Evolutionary conservation across 2,888 invertebrate genomes (phyloP).

Genomic region (Tipula vernalis): DNA sequence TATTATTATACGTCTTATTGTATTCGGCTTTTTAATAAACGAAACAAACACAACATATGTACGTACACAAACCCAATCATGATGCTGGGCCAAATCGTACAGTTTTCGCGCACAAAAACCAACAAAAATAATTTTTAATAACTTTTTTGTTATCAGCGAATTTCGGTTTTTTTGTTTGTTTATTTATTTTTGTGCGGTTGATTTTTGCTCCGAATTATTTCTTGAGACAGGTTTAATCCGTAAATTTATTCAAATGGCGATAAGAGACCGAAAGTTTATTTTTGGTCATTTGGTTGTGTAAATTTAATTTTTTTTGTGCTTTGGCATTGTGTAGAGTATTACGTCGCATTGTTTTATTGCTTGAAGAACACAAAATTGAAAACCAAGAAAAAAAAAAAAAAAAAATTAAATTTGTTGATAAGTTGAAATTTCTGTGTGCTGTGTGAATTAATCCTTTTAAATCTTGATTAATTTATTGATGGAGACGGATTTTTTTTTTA

Average conservation of each 20-base stretch:
- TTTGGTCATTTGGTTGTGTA: neutral
- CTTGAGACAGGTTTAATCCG: constrained; percentile 4
- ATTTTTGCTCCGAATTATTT: neutral
- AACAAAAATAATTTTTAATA: neutral
- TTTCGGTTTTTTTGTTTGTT: neutral
- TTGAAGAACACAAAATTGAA: neutral
- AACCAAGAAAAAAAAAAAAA: neutral
- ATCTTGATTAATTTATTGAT: neutral
- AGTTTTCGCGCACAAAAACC: neutral
- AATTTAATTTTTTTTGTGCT: neutral
- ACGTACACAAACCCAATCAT: neutral
- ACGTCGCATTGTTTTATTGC: neutral
- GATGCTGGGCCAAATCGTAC: neutral
- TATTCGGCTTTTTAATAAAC: neutral
- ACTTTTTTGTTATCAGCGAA: neutral
- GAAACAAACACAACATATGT: neutral
- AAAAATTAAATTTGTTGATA: neutral
- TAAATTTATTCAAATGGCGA: neutral
- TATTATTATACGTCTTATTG: neutral
- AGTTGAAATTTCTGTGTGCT: neutral
- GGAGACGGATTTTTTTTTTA: neutral
- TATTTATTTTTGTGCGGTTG: neutral
- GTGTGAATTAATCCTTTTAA: neutral
- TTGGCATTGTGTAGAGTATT: neutral
- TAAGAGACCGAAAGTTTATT: neutral